phyloP scores from a whole-genome alignment of 2,113 vertebrate genomes.

The Apteryx owenii region DNA sequence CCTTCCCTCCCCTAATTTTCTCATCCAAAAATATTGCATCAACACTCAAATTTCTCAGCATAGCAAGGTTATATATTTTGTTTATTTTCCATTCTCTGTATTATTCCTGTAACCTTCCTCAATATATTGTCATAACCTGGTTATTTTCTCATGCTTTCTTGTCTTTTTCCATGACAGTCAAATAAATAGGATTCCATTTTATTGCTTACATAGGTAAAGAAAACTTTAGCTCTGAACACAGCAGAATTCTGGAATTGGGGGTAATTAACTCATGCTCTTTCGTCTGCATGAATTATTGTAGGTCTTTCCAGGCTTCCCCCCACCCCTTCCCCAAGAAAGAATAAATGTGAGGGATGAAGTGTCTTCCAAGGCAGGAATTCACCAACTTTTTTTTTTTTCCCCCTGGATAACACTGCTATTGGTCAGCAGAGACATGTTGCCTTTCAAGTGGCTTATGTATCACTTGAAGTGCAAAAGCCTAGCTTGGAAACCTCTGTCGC shows the following conservation, averaged over 20 bases:
- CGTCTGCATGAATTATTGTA: not conserved
- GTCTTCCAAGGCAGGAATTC: fast-evolving
- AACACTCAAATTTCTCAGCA: not conserved
- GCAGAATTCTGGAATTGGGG: not conserved
- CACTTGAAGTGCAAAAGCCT: not conserved
- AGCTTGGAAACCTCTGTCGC: not conserved
- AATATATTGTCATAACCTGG: not conserved
- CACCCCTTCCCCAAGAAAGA: not conserved
- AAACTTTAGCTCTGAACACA: not conserved
- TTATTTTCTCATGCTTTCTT: not conserved
- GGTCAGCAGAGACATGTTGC: not conserved
- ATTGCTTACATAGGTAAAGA: not conserved
- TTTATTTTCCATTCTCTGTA: not conserved
- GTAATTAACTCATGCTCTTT: not conserved
- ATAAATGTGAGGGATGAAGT: not conserved
- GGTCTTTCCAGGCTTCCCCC: not conserved
- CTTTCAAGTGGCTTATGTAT: not conserved
- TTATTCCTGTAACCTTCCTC: not conserved
- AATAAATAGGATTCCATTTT: not conserved
- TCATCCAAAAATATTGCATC: not conserved
- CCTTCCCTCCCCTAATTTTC: not conserved
- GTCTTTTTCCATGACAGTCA: not conserved
- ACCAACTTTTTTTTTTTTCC: not conserved
- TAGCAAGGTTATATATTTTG: not conserved
- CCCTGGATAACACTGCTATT: not conserved